These are phyloP conservation scores for Progne subis DNA, from an alignment of 2,113 vertebrate genomes.

Conservation along the genomic window DNA sequence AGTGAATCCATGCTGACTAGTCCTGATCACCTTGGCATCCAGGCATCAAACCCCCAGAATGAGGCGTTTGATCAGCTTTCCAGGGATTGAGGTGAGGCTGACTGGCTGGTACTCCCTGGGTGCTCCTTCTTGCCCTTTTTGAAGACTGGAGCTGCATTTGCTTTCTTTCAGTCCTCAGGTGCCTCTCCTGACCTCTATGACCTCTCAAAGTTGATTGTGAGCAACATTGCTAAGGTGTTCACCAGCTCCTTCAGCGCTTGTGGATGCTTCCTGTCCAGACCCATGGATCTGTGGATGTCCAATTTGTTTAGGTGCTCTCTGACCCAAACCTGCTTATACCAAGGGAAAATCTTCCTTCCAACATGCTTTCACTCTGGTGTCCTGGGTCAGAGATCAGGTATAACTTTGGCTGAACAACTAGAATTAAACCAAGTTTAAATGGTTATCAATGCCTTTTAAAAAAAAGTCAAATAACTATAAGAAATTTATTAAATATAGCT, in stretches of 20 bases:
- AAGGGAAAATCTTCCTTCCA: not conserved
- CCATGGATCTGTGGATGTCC: not conserved
- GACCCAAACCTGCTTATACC: not conserved
- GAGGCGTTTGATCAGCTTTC: not conserved
- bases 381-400: not conserved
- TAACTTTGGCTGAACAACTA: constrained; percentile 26
- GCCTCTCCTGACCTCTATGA: not conserved
- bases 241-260: not conserved
- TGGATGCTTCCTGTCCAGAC: not conserved
- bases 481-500: constrained; percentile 68
- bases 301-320: not conserved
- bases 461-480: constrained; percentile 61
- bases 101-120: not conserved
- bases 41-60: not conserved
- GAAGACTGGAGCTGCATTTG: not conserved
- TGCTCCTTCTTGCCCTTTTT: not conserved
- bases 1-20: not conserved
- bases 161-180: not conserved
- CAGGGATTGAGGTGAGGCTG: not conserved
- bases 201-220: not conserved
- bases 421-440: constrained; percentile 69
- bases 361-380: not conserved
- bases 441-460: not conserved
- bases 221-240: rapidly evolving
- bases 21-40: not conserved